phyloP scores from a whole-genome alignment of 2,113 vertebrate genomes.

The Cochlearius cochlearius region DNA sequence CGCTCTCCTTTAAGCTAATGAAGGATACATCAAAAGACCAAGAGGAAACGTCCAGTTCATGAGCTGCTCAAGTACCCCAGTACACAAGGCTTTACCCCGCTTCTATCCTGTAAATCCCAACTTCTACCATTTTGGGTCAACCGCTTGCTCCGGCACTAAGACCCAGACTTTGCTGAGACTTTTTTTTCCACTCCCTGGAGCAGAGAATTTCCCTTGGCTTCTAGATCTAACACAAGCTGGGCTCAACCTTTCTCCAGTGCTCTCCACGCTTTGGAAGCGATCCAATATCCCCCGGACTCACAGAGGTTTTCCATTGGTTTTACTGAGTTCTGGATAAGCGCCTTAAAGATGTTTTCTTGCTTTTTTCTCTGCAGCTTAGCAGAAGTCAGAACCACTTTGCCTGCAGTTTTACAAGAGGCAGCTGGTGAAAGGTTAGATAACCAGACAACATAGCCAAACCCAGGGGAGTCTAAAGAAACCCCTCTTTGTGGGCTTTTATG shows the following conservation, averaged over 20 bases:
- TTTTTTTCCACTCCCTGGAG: neutral
- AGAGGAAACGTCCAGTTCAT: neutral
- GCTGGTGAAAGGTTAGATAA: slow-evolving; percentile 37
- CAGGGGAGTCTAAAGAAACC: neutral
- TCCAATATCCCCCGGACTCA: neutral
- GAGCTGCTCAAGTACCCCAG: neutral
- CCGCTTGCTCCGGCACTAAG: neutral
- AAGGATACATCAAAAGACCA: neutral
- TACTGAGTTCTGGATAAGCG: neutral
- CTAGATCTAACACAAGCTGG: neutral
- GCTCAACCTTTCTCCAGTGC: neutral
- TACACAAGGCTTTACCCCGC: neutral
- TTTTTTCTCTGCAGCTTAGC: neutral
- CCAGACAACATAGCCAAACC: neutral
- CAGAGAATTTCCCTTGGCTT: slow-evolving; percentile 16
- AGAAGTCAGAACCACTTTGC: slow-evolving; percentile 31
- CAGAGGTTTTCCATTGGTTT: neutral
- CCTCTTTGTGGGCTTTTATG: neutral
- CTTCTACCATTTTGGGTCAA: neutral
- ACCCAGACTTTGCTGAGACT: neutral
- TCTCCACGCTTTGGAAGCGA: neutral
- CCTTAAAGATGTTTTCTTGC: neutral
- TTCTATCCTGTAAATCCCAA: neutral
- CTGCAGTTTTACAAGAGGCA: slow-evolving; percentile 34
- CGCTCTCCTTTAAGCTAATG: neutral